phyloP scores from a whole-genome alignment of 2,113 vertebrate genomes.

The Hippocampus barbouri region DNA sequence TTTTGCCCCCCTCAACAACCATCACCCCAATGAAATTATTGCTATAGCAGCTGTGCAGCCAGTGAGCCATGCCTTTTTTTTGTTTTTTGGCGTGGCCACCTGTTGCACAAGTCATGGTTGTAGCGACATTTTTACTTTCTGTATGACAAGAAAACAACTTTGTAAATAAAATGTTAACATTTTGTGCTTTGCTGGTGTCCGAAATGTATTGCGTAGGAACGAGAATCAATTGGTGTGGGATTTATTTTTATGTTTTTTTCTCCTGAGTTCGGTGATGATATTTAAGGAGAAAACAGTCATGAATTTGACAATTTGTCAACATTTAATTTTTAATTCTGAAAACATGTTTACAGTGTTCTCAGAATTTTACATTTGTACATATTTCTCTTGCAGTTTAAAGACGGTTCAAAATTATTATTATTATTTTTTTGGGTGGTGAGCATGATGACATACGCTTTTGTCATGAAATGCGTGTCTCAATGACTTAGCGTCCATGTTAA shows the following conservation, averaged over 20 bases:
- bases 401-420: no score
- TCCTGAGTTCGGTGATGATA: background rate
- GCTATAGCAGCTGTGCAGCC: constrained; percentile 82
- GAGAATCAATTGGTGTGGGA: no score
- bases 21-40: constrained; percentile 75
- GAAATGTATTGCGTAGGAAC: constrained; percentile 16
- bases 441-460: no score
- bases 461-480: no score
- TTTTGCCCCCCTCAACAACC: constrained; percentile 36
- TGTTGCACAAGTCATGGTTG: constrained; percentile 80
- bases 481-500: no score
- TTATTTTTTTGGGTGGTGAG: no score
- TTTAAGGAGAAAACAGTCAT: background rate
- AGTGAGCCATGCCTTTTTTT: constrained; percentile 67
- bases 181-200: constrained; percentile 74
- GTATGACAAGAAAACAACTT: constrained; percentile 83
- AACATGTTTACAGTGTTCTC: no score
- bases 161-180: constrained; percentile 99
- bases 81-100: constrained; percentile 74
- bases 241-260: no score
- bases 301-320: background rate
- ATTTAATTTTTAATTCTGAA: background rate
- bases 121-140: constrained; percentile 96
- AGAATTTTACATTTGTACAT: no score
- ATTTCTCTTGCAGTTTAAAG: no score